Evolutionary conservation across 2,888 invertebrate genomes (phyloP).

Genomic region (Nysson spinosus): DNA sequence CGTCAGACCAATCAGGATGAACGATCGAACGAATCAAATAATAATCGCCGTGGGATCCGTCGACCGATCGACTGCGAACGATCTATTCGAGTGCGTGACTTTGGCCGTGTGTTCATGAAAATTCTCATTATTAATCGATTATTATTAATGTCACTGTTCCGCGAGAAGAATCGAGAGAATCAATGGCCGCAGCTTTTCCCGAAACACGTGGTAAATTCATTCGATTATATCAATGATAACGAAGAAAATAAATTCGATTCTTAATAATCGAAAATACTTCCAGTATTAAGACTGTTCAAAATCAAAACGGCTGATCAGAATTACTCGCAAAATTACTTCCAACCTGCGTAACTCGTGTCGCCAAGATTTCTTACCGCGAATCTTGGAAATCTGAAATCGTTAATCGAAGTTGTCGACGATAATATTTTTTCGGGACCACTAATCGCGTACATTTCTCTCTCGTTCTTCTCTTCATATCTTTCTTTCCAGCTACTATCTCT

Average conservation of each 20-base stretch:
- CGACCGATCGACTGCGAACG: conserved; percentile 47
- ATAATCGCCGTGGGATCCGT: conserved; percentile 33
- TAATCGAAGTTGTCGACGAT: not conserved
- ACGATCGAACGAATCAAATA: conserved; percentile 15
- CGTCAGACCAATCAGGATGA: conserved; percentile 46
- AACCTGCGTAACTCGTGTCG: no score
- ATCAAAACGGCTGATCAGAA: no score
- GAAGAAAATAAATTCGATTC: not conserved
- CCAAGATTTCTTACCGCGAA: no score
- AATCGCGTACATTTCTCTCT: not conserved
- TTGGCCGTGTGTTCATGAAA: conserved; percentile 74
- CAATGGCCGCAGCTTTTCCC: conserved; percentile 20
- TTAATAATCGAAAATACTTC: no score
- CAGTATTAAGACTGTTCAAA: no score
- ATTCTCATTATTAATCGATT: conserved; percentile 27
- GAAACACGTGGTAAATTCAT: no score
- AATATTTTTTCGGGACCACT: not conserved
- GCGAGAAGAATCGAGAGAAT: conserved; percentile 25
- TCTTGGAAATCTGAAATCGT: no score
- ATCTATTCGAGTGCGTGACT: conserved; percentile 65
- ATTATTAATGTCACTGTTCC: conserved; percentile 23
- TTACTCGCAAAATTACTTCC: no score
- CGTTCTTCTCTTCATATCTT: not conserved
- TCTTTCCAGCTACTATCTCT: conserved; percentile 1
- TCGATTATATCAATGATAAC: no score